Percentiles rank a stretch among this genome's conserved stretches.
Evolutionary conservation across 2,888 invertebrate species (phyloP).

Genomic region (Orthosia cruda): DNA sequence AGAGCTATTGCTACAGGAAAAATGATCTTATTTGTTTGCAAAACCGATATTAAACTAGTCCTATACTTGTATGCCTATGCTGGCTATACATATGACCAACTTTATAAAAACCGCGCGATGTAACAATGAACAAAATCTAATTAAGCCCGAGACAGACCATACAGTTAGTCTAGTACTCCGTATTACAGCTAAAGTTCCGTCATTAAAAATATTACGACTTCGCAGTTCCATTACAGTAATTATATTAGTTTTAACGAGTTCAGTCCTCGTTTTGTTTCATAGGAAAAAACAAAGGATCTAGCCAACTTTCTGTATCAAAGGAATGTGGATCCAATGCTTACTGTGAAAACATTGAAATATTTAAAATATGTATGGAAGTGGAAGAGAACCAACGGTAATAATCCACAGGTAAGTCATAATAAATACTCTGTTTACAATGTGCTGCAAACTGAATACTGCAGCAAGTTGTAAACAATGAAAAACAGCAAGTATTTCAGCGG

Average conservation of each 20-base stretch:
- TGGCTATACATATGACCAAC: background rate
- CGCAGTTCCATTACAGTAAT: conserved; percentile 75
- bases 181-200: conserved; percentile 76
- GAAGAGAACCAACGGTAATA: conserved; percentile 90
- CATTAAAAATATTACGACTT: conserved; percentile 83
- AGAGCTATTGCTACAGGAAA: conserved; percentile 20
- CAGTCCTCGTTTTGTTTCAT: conserved; percentile 71
- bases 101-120: conserved; percentile 30
- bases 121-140: conserved; percentile 65
- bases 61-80: background rate
- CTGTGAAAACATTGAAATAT: conserved; percentile 87
- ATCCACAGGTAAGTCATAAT: conserved; percentile 84
- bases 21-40: conserved; percentile 46
- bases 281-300: conserved; percentile 88
- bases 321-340: conserved; percentile 86
- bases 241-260: conserved; percentile 85
- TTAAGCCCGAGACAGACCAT: conserved; percentile 57
- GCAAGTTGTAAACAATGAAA: conserved; percentile 44
- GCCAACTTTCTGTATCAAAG: conserved; percentile 88
- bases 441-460: conserved; percentile 21
- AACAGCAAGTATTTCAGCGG: conserved; percentile 40
- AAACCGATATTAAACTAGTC: conserved; percentile 42
- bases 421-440: conserved; percentile 5
- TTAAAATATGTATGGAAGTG: conserved; percentile 91
- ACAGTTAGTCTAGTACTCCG: conserved; percentile 51